Percentiles rank a stretch among this genome's conserved stretches.
phyloP scores from a whole-genome alignment of 2,797 vertebrate species.

The Phrynocephalus forsythii region DNA sequence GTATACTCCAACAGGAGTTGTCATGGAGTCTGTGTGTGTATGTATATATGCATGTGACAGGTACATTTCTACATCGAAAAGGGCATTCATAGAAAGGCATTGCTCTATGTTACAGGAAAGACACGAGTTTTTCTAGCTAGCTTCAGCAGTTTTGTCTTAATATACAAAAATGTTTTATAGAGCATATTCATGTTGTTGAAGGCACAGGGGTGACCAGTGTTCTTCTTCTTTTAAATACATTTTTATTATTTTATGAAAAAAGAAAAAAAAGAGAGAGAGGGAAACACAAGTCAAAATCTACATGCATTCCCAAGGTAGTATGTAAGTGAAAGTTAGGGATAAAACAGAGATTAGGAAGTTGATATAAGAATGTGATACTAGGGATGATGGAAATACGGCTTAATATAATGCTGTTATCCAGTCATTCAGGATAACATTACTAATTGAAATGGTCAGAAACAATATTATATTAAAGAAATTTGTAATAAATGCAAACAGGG shows the following conservation, averaged over 20 bases:
- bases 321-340: background rate
- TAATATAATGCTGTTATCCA: background rate
- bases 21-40: too few species aligned
- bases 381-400: background rate
- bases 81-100: background rate
- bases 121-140: too few species aligned
- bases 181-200: too few species aligned
- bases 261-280: too few species aligned
- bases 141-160: too few species aligned
- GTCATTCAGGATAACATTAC: background rate
- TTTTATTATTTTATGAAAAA: too few species aligned
- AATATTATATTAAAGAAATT: background rate
- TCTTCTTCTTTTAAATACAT: too few species aligned
- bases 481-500: background rate
- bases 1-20: too few species aligned
- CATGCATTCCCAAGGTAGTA: background rate
- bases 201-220: too few species aligned
- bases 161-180: too few species aligned
- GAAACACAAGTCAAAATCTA: too few species aligned
- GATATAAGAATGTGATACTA: background rate
- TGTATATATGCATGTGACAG: too few species aligned
- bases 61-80: background rate
- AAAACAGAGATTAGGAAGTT: background rate
- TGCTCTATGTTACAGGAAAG: background rate
- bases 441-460: background rate